These are phyloP conservation scores for Oncorhynchus kisutch DNA, from an alignment of 2,113 vertebrate genomes.

Conservation along the genomic window DNA sequence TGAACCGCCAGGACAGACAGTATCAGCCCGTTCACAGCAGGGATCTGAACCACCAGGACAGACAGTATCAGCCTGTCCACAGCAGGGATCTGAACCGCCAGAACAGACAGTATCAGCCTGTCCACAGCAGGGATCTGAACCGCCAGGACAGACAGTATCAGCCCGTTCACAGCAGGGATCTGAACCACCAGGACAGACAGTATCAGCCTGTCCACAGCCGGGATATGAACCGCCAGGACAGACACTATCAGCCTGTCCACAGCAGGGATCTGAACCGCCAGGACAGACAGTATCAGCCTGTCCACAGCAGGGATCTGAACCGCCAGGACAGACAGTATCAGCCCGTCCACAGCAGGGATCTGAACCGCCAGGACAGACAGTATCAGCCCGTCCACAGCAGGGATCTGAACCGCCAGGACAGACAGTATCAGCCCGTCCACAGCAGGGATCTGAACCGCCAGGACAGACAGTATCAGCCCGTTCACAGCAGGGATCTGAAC, in stretches of 20 bases:
- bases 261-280: too few relatives aligned
- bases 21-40: slow-evolving; percentile 27
- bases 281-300: slow-evolving; percentile 26
- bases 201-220: slow-evolving; percentile 16
- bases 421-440: slow-evolving; percentile 31
- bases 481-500: too few relatives aligned
- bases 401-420: not conserved
- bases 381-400: too few relatives aligned
- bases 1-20: not conserved
- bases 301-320: not conserved
- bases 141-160: slow-evolving; percentile 23
- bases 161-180: slow-evolving; percentile 3
- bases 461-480: slow-evolving; percentile 32
- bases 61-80: slow-evolving; percentile 31
- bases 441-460: not conserved
- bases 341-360: slow-evolving; percentile 4
- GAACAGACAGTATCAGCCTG: not conserved
- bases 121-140: too few relatives aligned
- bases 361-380: not conserved
- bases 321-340: slow-evolving; percentile 26
- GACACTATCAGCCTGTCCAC: slow-evolving; percentile 29
- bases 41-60: not conserved
- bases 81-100: not conserved
- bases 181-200: slow-evolving; percentile 17
- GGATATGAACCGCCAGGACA: not conserved